A percentile compares a stretch with the other conserved stretches of the same genome.
Conservation (phyloP, 1,140 invertebrate genomes). For the Drosophila punjabiensis region DNA sequence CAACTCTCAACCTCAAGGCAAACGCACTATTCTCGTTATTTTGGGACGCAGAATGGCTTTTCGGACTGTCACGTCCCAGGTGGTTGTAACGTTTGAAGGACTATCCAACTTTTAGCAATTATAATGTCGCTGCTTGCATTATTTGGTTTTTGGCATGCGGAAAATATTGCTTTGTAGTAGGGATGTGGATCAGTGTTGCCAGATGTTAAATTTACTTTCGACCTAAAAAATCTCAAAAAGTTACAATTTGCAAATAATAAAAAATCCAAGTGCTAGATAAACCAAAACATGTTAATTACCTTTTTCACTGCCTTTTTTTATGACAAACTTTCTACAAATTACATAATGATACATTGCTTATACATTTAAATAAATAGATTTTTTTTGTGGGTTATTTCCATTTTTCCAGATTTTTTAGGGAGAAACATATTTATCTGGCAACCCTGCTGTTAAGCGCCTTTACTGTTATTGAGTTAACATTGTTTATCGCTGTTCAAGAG, state of each 20-base stretch:
- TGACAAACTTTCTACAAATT: no score
- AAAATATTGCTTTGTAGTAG: constrained; percentile 53
- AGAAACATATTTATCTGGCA: no score
- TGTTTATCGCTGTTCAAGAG: constrained; percentile 2
- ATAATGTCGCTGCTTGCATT: constrained; percentile 16
- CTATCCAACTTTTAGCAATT: constrained; percentile 23
- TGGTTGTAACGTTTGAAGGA: neutral
- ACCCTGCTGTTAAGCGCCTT: neutral
- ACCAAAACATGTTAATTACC: no score
- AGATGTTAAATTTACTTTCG: no score
- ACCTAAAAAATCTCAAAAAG: no score
- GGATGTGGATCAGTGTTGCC: neutral
- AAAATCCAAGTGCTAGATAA: no score
- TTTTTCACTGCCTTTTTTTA: no score
- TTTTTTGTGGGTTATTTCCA: no score
- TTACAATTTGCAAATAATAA: no score
- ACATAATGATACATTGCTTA: no score
- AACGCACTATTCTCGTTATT: constrained; percentile 3
- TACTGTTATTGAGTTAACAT: neutral
- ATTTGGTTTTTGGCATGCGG: constrained; percentile 44
- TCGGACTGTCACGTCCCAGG: neutral
- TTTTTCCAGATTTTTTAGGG: no score
- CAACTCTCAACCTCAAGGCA: constrained; percentile 21
- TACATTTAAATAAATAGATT: no score
- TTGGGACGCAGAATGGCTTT: neutral